phyloP scores from a whole-genome alignment of 2,113 vertebrate genomes.

The Cygnus atratus region DNA sequence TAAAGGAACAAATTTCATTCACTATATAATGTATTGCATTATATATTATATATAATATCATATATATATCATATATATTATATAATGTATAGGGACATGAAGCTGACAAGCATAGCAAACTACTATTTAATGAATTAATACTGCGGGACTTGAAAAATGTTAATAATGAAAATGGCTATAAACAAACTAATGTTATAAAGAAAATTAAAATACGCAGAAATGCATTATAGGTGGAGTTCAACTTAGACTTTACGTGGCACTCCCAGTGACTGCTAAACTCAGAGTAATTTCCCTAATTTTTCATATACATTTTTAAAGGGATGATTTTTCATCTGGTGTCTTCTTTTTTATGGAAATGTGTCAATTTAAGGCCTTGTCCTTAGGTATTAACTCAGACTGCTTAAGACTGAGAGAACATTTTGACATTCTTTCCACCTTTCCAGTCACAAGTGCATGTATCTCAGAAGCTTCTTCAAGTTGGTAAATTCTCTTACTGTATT shows the following conservation, averaged over 20 bases:
- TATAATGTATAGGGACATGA: not conserved
- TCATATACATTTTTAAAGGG: not conserved
- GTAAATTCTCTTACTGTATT: constrained; percentile 12
- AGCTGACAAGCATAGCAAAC: not conserved
- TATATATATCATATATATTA: not conserved
- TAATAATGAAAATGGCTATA: not conserved
- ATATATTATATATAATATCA: no score
- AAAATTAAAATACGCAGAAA: not conserved
- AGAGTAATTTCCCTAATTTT: not conserved
- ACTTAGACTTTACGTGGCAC: not conserved
- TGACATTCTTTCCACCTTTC: not conserved
- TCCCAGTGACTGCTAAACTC: not conserved
- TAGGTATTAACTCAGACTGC: not conserved
- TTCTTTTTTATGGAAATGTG: not conserved
- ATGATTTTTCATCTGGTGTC: not conserved
- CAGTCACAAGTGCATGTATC: not conserved
- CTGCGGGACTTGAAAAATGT: not conserved
- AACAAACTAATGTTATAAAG: not conserved
- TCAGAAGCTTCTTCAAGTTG: constrained; percentile 9
- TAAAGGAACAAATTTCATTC: not conserved
- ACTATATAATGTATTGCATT: not conserved
- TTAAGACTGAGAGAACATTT: not conserved
- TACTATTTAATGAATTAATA: not conserved
- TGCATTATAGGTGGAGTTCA: not conserved
- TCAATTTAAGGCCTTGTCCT: not conserved